phyloP scores from a whole-genome alignment of 1,140 invertebrate genomes.

The Dendroctonus ponderosae region DNA sequence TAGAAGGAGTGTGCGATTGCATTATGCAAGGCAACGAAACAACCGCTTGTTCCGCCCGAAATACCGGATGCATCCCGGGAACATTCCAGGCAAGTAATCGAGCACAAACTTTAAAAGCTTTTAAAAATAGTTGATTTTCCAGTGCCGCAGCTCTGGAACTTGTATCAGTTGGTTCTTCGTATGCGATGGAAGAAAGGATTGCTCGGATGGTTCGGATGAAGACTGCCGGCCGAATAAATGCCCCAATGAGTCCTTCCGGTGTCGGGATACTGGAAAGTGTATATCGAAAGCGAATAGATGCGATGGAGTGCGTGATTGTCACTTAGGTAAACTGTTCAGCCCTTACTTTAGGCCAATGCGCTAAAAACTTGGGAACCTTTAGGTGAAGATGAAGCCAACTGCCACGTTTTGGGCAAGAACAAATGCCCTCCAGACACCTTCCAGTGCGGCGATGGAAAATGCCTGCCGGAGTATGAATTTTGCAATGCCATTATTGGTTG shows the following conservation, averaged over 20 bases:
- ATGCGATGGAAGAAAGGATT: conserved; percentile 89
- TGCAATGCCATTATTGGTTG: conserved; percentile 80
- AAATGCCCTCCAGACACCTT: conserved; percentile 77
- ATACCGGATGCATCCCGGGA: conserved; percentile 73
- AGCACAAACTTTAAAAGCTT: not conserved
- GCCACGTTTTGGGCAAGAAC: conserved; percentile 52
- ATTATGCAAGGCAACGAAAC: conserved; percentile 55
- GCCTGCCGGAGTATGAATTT: conserved; percentile 84
- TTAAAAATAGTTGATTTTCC: conserved; percentile 36
- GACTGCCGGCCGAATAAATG: conserved; percentile 58
- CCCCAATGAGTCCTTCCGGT: conserved; percentile 63
- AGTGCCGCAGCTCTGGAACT: conserved; percentile 75
- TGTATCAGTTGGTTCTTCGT: conserved; percentile 92
- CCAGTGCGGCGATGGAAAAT: conserved; percentile 78
- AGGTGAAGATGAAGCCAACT: conserved; percentile 78
- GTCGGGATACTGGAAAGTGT: conserved; percentile 64
- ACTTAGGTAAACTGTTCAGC: conserved; percentile 55
- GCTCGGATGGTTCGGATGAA: conserved; percentile 81
- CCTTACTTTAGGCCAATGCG: not conserved
- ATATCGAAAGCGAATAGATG: conserved; percentile 73
- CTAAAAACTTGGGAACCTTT: not conserved
- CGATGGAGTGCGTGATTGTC: conserved; percentile 76
- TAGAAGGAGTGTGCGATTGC: conserved; percentile 80
- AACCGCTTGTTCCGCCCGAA: conserved; percentile 65
- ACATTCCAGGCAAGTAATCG: conserved; percentile 73